Percentiles rank a stretch among this genome's conserved stretches.
These are phyloP conservation scores for Phortica variegata DNA, from an alignment of 1,140 invertebrate genomes.

Conservation along the genomic window DNA sequence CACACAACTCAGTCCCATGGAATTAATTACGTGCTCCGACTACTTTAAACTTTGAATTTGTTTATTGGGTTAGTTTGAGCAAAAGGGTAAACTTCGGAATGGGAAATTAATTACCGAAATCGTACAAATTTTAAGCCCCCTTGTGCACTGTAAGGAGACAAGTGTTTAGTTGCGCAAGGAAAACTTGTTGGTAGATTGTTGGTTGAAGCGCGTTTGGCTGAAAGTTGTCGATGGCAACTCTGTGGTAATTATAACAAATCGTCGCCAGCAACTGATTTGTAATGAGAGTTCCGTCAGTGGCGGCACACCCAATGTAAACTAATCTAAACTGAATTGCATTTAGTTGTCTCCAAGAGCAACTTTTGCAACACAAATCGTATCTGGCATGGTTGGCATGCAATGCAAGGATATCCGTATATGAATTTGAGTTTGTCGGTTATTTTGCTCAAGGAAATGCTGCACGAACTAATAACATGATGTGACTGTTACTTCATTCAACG, in stretches of 20 bases:
- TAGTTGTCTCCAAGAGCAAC: too few species aligned
- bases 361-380: too few species aligned
- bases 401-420: slow-evolving; percentile 51
- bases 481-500: too few species aligned
- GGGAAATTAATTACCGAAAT: slow-evolving; percentile 52
- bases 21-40: too few species aligned
- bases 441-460: slow-evolving; percentile 39
- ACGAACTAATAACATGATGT: slow-evolving; percentile 17
- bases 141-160: too few species aligned
- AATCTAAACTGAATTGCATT: slow-evolving; percentile 1
- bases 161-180: too few species aligned
- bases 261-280: slow-evolving; percentile 16
- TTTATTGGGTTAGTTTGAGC: too few species aligned
- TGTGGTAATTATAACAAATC: slow-evolving; percentile 3
- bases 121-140: slow-evolving; percentile 54
- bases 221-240: too few species aligned
- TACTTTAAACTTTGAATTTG: too few species aligned
- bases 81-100: slow-evolving; percentile 47
- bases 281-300: slow-evolving; percentile 13
- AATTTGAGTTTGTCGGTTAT: slow-evolving; percentile 40
- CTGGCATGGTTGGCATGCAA: slow-evolving; percentile 4
- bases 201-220: too few species aligned
- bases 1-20: too few species aligned
- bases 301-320: slow-evolving; percentile 13
- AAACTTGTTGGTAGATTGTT: too few species aligned